Evolutionary conservation across 2,888 invertebrate genomes (phyloP).

Genomic region (Lamproptera curius): DNA sequence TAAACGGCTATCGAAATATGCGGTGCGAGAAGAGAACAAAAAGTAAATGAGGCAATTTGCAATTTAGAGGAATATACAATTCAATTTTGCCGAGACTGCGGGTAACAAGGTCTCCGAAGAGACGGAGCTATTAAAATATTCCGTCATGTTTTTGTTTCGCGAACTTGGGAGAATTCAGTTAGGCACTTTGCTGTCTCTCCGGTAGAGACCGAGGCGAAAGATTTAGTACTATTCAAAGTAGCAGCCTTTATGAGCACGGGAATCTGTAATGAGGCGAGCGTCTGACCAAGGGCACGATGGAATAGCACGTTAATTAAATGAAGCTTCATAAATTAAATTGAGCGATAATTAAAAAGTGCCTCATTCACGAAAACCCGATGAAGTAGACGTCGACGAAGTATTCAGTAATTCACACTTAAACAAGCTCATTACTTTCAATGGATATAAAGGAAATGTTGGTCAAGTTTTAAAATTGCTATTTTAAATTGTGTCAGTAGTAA

Average conservation of each 20-base stretch:
- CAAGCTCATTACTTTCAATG: not conserved
- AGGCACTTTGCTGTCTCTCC: slow-evolving; percentile 29
- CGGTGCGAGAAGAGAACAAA: slow-evolving; percentile 26
- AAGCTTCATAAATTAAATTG: not conserved
- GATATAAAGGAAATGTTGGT: too few species aligned
- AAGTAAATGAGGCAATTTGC: slow-evolving; percentile 47
- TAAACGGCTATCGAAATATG: slow-evolving; percentile 24
- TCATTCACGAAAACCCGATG: too few species aligned
- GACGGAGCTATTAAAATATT: slow-evolving; percentile 47
- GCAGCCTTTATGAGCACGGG: slow-evolving; percentile 22
- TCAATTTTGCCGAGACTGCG: slow-evolving; percentile 40
- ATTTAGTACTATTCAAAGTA: slow-evolving; percentile 38
- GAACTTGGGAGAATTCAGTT: slow-evolving; percentile 39
- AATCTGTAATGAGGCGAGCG: slow-evolving; percentile 36
- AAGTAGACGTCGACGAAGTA: too few species aligned
- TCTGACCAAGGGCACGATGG: slow-evolving; percentile 14
- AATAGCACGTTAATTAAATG: slow-evolving; percentile 7
- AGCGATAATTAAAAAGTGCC: too few species aligned
- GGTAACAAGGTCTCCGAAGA: slow-evolving; percentile 33
- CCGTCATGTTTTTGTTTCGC: slow-evolving; percentile 42
- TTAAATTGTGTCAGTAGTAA: too few species aligned
- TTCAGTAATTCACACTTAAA: not conserved
- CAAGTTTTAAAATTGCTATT: not conserved
- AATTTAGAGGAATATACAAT: slow-evolving; percentile 49
- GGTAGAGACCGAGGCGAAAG: slow-evolving; percentile 32